phyloP scores from a whole-genome alignment of 2,888 invertebrate genomes.

The Corbicula japonica region DNA sequence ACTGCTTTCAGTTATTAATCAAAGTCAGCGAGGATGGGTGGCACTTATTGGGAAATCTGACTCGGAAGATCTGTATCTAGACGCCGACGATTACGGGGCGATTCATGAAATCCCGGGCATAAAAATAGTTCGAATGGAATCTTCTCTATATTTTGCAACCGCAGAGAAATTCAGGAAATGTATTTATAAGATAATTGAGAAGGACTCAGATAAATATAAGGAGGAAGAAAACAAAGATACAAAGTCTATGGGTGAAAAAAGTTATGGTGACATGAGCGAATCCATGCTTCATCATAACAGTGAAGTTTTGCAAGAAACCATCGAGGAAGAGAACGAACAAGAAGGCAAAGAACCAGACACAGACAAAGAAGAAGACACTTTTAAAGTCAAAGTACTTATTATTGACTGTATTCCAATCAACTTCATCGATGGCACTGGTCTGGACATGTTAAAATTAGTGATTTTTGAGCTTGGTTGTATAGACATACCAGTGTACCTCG shows the following conservation, averaged over 20 bases:
- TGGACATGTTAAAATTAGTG: slow-evolving; percentile 75
- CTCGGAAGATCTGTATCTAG: slow-evolving; percentile 71
- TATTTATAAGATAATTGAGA: slow-evolving; percentile 78
- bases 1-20: slow-evolving; percentile 78
- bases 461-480: slow-evolving; percentile 65
- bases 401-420: slow-evolving; percentile 82
- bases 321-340: slow-evolving; percentile 46
- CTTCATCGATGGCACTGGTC: slow-evolving; percentile 80
- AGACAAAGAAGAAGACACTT: slow-evolving; percentile 6
- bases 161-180: slow-evolving; percentile 81
- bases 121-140: slow-evolving; percentile 83
- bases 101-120: slow-evolving; percentile 75
- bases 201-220: slow-evolving; percentile 33
- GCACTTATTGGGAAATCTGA: slow-evolving; percentile 72
- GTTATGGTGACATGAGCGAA: background rate
- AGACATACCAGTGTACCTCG: slow-evolving; percentile 73
- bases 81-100: slow-evolving; percentile 73
- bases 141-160: slow-evolving; percentile 83
- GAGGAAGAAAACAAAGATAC: slow-evolving; percentile 17
- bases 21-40: slow-evolving; percentile 79
- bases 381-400: slow-evolving; percentile 62
- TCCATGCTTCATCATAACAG: slow-evolving; percentile 1
- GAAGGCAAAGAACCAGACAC: background rate
- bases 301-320: slow-evolving; percentile 28
- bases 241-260: background rate